phyloP scores from a whole-genome alignment of 2,797 vertebrate species.

The Pseudochirops cupreus region DNA sequence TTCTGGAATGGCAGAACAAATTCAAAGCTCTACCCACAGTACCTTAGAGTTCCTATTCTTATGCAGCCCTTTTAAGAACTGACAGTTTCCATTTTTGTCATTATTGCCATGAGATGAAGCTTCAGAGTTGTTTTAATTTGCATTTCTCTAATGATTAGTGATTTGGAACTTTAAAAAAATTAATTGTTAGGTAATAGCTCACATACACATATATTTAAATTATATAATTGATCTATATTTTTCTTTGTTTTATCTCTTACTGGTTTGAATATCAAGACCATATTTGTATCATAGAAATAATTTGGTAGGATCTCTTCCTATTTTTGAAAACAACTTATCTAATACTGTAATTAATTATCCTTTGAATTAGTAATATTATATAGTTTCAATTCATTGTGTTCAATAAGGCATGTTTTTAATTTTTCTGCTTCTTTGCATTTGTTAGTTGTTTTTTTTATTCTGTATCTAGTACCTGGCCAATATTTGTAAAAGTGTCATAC shows the following conservation, averaged over 20 bases:
- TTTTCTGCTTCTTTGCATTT: not conserved
- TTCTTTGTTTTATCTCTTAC: not conserved
- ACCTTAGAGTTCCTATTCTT: not conserved
- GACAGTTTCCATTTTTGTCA: not conserved
- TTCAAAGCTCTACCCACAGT: not conserved
- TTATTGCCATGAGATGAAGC: not conserved
- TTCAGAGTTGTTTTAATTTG: not conserved
- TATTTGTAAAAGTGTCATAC: not conserved
- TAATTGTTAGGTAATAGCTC: not conserved
- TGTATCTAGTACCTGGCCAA: not conserved
- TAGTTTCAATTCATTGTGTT: not conserved
- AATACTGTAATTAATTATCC: not conserved
- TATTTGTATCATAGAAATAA: not conserved
- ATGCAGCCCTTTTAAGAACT: not conserved
- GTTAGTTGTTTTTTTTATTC: not conserved
- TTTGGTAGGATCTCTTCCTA: not conserved
- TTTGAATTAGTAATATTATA: not conserved
- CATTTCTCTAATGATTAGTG: not conserved
- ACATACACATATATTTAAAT: not conserved
- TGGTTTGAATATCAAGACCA: not conserved
- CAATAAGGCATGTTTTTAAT: not conserved
- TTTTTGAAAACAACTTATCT: not conserved
- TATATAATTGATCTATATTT: not conserved
- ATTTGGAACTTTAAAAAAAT: not conserved
- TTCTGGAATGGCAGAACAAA: not conserved